These are phyloP conservation scores for Egretta garzetta DNA, from an alignment of 2,113 vertebrate species.

Conservation along the genomic window DNA sequence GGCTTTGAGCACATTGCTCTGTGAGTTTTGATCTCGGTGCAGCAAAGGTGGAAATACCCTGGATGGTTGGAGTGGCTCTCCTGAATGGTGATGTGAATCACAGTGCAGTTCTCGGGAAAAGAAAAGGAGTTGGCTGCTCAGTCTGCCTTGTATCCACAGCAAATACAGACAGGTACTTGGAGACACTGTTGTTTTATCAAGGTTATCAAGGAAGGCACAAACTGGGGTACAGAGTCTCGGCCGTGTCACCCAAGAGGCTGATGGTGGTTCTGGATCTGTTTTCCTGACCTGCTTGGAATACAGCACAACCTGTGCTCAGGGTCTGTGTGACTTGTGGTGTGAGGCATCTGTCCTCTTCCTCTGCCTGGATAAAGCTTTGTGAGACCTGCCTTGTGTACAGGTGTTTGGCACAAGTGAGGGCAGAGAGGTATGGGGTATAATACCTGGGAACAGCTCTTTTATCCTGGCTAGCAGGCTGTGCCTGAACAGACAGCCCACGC, in stretches of 20 bases:
- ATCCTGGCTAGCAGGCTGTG: background rate
- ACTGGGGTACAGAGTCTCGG: background rate
- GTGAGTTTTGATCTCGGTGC: background rate
- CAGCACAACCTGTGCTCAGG: background rate
- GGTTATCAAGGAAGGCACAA: background rate
- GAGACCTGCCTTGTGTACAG: background rate
- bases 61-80: background rate
- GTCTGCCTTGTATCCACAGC: background rate
- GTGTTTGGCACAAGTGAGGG: background rate
- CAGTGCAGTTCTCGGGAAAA: background rate
- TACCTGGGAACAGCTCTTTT: background rate
- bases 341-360: background rate
- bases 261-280: fast-evolving
- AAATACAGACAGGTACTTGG: too few species aligned
- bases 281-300: background rate
- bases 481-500: background rate
- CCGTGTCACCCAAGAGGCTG: background rate
- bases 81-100: background rate
- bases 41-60: background rate
- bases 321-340: background rate
- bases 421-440: background rate
- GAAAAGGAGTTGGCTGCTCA: background rate
- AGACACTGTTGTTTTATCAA: background rate
- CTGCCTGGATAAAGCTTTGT: background rate
- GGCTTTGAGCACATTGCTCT: background rate